Conservation (phyloP, 2,888 invertebrate species). For the Achlya flavicornis region DNA sequence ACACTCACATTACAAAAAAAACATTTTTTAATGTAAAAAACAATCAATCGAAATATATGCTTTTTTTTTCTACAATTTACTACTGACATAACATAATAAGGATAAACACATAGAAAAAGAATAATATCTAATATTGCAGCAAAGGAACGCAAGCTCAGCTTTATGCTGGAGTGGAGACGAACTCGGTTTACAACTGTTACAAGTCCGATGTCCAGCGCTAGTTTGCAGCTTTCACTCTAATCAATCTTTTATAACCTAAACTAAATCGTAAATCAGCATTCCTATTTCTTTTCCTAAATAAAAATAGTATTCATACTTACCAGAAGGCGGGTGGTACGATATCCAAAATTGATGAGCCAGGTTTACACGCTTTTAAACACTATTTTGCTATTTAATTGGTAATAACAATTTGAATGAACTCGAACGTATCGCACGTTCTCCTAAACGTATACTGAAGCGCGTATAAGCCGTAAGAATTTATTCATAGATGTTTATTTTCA, state of each 20-base stretch:
- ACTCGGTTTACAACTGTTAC: no score
- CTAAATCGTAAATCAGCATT: not conserved
- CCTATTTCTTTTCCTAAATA: not conserved
- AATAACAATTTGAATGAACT: constrained; percentile 28
- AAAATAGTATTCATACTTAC: constrained; percentile 75
- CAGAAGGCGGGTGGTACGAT: constrained; percentile 91
- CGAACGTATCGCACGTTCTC: constrained; percentile 33
- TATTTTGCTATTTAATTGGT: constrained; percentile 14
- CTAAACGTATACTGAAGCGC: constrained; percentile 46
- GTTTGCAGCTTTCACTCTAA: no score
- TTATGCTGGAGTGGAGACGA: no score
- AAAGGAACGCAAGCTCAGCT: no score
- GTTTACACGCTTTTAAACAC: constrained; percentile 60
- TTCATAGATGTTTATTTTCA: constrained; percentile 81
- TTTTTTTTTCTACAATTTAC: no score
- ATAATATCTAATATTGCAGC: no score
- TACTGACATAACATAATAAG: no score
- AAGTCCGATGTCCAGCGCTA: no score
- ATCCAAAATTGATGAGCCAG: constrained; percentile 95
- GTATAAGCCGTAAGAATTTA: constrained; percentile 57
- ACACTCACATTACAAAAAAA: not conserved
- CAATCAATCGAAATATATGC: no score
- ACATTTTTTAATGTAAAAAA: no score
- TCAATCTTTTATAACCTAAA: not conserved
- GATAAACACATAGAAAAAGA: no score